A percentile compares a stretch with the other conserved stretches of the same genome.
These are phyloP conservation scores for Himalopsyche japonica DNA, from an alignment of 2,888 invertebrate species.

Conservation along the genomic window DNA sequence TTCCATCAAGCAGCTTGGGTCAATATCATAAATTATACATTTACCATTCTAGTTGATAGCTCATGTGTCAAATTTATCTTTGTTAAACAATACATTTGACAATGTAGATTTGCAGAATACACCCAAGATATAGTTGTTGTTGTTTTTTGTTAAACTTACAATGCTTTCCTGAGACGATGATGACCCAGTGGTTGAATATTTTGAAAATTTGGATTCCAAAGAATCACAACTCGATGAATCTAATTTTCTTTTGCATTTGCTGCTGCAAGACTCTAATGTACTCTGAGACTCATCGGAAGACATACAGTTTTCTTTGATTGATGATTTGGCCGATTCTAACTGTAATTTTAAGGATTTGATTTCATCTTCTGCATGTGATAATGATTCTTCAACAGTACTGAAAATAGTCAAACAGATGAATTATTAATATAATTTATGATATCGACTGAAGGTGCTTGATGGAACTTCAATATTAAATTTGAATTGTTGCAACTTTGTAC, in stretches of 20 bases:
- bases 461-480: no score
- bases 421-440: no score
- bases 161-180: neutral
- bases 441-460: no score
- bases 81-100: no score
- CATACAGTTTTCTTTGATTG: neutral
- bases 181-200: neutral
- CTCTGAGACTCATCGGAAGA: neutral
- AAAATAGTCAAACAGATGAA: neutral
- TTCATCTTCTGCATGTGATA: conserved; percentile 18
- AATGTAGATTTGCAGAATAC: no score
- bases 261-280: neutral
- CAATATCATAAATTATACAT: no score
- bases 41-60: no score
- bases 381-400: conserved; percentile 19
- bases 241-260: neutral
- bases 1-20: no score
- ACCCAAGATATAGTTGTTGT: no score
- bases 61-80: no score
- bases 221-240: neutral
- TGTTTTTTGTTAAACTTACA: neutral
- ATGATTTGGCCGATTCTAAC: neutral
- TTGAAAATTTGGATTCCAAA: neutral
- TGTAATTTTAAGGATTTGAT: conserved; percentile 14
- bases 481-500: no score